phyloP scores from a whole-genome alignment of 2,113 vertebrate genomes.

The Synchiropus splendidus region DNA sequence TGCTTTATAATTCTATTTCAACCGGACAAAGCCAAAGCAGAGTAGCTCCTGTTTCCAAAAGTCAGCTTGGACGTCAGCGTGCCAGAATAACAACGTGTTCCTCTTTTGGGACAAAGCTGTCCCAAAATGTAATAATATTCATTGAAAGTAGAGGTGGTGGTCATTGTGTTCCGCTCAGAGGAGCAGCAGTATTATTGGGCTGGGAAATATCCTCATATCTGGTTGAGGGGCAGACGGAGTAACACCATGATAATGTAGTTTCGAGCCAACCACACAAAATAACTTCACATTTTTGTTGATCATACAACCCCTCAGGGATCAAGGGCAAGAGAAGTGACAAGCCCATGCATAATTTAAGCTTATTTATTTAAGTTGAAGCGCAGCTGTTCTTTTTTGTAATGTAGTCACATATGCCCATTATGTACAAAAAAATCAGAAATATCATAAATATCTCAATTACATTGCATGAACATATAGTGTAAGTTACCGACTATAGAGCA shows the following conservation, averaged over 20 bases:
- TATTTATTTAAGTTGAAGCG: slow-evolving; percentile 14
- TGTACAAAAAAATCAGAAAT: background rate
- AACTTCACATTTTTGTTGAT: slow-evolving; percentile 35
- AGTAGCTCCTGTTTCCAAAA: slow-evolving; percentile 11
- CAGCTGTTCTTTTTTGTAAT: background rate
- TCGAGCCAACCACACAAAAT: slow-evolving; percentile 44
- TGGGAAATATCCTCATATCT: slow-evolving; percentile 43
- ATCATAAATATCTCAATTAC: background rate
- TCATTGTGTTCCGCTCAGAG: slow-evolving; percentile 40
- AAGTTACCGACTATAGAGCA: too few species aligned
- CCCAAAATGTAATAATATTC: slow-evolving; percentile 46
- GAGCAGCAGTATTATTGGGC: slow-evolving; percentile 23
- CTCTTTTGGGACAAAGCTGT: slow-evolving; percentile 14
- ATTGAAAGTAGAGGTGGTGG: slow-evolving; percentile 37
- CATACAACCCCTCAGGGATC: slow-evolving; percentile 19
- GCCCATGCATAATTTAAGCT: too few species aligned
- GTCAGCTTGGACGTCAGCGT: slow-evolving; percentile 17
- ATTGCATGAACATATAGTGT: background rate
- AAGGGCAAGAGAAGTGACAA: slow-evolving; percentile 24
- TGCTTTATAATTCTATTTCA: slow-evolving; percentile 28
- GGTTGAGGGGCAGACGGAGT: slow-evolving; percentile 28
- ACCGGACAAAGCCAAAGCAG: slow-evolving; percentile 5
- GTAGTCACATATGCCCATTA: background rate
- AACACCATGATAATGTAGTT: slow-evolving; percentile 30
- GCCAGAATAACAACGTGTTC: slow-evolving; percentile 10